Evolutionary conservation across 2,797 vertebrate genomes (phyloP).

Genomic region (Chelonia mydas): DNA sequence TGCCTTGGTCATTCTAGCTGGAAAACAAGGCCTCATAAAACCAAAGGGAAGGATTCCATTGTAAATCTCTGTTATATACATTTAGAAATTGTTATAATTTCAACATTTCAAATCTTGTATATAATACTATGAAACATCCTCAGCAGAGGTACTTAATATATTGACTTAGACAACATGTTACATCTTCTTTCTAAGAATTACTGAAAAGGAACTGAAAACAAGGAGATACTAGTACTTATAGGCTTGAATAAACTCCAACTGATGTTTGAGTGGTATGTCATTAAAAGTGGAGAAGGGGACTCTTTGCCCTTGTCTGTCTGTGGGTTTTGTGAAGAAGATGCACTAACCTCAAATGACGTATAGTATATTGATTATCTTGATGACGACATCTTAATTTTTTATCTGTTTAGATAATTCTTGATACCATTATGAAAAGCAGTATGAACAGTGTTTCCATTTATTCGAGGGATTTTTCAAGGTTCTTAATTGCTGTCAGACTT

Average conservation of each 20-base stretch:
- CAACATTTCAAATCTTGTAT: not conserved
- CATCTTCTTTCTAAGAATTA: not conserved
- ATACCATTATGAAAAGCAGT: not conserved
- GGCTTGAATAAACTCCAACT: not conserved
- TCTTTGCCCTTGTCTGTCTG: not conserved
- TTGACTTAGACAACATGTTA: not conserved
- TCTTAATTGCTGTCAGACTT: not conserved
- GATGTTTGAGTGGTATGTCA: not conserved
- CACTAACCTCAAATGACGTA: not conserved
- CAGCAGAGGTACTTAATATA: not conserved
- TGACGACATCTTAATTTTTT: not conserved
- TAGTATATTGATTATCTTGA: not conserved
- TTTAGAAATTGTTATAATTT: not conserved
- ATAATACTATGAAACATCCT: not conserved
- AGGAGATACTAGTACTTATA: not conserved
- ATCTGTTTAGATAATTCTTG: not conserved
- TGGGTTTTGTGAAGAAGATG: not conserved
- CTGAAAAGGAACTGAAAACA: not conserved
- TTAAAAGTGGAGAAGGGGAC: not conserved
- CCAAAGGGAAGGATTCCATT: not conserved
- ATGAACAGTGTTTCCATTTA: not conserved
- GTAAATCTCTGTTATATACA: not conserved
- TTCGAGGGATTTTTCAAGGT: not conserved
- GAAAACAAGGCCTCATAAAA: not conserved
- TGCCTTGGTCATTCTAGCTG: not conserved